These are phyloP conservation scores for Cyrtonyx montezumae DNA, from an alignment of 2,113 vertebrate species.

Conservation along the genomic window DNA sequence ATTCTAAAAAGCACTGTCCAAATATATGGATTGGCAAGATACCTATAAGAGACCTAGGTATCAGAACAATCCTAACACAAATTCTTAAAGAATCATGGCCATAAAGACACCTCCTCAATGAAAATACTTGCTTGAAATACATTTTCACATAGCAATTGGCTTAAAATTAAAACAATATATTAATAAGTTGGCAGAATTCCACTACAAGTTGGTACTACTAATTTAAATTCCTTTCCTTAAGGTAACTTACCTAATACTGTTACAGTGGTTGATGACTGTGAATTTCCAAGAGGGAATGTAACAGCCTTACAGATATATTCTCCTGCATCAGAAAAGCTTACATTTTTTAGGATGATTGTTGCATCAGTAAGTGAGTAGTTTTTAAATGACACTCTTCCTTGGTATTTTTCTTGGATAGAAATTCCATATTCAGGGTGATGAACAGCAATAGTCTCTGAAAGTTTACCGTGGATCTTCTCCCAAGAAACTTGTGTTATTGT, in stretches of 20 bases:
- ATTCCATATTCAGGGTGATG: constrained; percentile 91
- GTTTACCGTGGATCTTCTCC: constrained; percentile 88
- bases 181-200: background rate
- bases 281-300: constrained; percentile 94
- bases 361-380: constrained; percentile 89
- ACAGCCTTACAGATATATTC: constrained; percentile 93
- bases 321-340: constrained; percentile 90
- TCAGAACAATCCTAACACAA: background rate
- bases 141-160: background rate
- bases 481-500: constrained; percentile 94
- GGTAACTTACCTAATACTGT: constrained; percentile 89
- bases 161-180: background rate
- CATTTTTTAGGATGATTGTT: constrained; percentile 87
- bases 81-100: background rate
- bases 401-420: constrained; percentile 86
- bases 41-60: background rate
- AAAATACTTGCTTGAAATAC: background rate
- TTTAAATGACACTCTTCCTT: constrained; percentile 87
- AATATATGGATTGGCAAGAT: background rate
- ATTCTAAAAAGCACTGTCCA: background rate
- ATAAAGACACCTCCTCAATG: background rate
- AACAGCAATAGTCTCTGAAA: constrained; percentile 89
- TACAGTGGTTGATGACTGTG: constrained; percentile 86
- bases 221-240: background rate
- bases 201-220: background rate